Base-by-base conservation (phyloP, 1,140 invertebrate species). In the Caenorhabditis brenneri region DNA sequence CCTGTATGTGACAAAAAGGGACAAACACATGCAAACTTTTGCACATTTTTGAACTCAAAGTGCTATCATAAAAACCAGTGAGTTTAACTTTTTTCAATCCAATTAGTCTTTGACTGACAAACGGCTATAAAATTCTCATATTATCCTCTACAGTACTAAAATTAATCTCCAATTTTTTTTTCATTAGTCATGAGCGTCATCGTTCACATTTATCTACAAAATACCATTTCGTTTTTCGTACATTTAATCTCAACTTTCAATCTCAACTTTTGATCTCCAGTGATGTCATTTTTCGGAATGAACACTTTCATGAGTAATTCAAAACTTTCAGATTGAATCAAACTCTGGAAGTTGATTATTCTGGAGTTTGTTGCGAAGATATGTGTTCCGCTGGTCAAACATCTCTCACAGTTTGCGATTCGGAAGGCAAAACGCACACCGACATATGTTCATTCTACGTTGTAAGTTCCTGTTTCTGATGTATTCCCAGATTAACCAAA, bases 391-490 rank as follows among this genome's bases (percentile, higher is more conserved):
- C 48, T 1, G 79, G 51, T 39, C 46, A 80, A 51, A 53, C 79
- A 53, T 39, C 48, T 27, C 51, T 53, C 3, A 58, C 51, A 36
- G 51, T 80, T 53, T 80, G 79, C 12, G 79, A 80, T 80, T 80
- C 79, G 22, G 51, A 80, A 27, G 48, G 24, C 15, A 58, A 22
- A 33, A 80, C 79, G 1, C 79, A 80, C 15, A 80, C 48, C 29
- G 79, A 58, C 10, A 53, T 80, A 39, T 80, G 79, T 80, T 80
- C 79, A n/a, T 80, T 80, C 33, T 80, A 80, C 48, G 33, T 80
- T 53, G 79, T 80, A 22, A 80, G 79, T 74, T 42, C 36, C 36
- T 74, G 36, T 74, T 42, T 24, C 36, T 19, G 79, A 80, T 49
- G 19, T 36, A 39, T 80, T 80, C 5, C 12, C 19, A n/a, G 31